Base-by-base conservation (phyloP, 2,113 vertebrate species). In the Tenebrosternarchus preto region DNA sequence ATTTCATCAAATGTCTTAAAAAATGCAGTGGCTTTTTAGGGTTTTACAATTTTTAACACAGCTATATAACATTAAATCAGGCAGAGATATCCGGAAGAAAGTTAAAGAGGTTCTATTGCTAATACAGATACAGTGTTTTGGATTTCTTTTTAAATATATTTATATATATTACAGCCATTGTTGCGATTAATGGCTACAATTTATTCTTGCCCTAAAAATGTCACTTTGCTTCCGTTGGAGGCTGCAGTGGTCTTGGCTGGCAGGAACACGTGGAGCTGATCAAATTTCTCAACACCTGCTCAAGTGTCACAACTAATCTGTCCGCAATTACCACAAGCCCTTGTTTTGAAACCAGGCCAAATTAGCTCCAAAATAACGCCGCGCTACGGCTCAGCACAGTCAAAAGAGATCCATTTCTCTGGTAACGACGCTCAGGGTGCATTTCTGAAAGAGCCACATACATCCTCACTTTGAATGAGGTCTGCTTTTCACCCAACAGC, bases 11-110 rank as follows among this genome's bases (percentile, higher is more conserved):
- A 77, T 55, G 69, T 63, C 76, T 84, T 77, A 81, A 83, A 70
- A 69, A 77, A 76, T 71, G 61, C 53, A 84, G 71, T 80, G 86
- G 84, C 83, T 83, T 80, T 90, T 90, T 85, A 85, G 86, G 83
- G 82, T 70, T 88, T 91, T 83, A 87, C 87, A 79, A 15, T 85
- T 83, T 88, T 75, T 67, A 85, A 86, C 87, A 83, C 83, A 87
- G 87, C 74, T 80, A 72, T 15, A 24, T 53, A 50, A 25, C 71
- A 80, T 76, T 64, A 79, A 77, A 22, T 80, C 83, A 43, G 80
- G 85, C 75, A 87, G 73, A 89, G 85, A 53, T 82, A 78, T 78
- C 19, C 68, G 68, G 84, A 75, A 86, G 8, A n/a, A 64, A 78
- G 56, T 9, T 46, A 46, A 9, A 46, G 11, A n/a, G n/a, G n/a